Evolutionary conservation across 2,113 vertebrate genomes (phyloP).

Genomic region (Leiothrix lutea): DNA sequence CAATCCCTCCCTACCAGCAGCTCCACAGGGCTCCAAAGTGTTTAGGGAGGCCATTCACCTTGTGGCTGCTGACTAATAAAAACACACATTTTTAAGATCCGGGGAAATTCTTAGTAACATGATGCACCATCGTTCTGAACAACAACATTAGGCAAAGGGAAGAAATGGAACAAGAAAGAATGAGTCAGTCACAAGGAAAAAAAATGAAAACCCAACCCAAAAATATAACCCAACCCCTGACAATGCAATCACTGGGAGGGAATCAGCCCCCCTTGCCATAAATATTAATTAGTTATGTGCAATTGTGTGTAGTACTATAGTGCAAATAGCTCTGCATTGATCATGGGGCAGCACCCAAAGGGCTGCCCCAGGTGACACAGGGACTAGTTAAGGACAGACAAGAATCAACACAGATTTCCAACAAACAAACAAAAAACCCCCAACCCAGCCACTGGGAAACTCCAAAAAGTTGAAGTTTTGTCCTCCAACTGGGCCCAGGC

Average conservation of each 20-base stretch:
- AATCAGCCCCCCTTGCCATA: not conserved
- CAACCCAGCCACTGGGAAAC: not conserved
- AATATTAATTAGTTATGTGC: constrained; percentile 50
- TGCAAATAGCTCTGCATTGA: constrained; percentile 65
- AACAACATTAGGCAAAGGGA: not conserved
- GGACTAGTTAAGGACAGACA: constrained; percentile 42
- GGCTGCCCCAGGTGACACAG: constrained; percentile 25
- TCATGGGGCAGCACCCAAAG: not conserved
- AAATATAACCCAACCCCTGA: constrained; percentile 10
- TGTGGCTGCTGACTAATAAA: not conserved
- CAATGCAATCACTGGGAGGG: constrained; percentile 7
- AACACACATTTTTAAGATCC: not conserved
- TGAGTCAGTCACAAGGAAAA: constrained; percentile 18
- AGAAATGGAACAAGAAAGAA: not conserved
- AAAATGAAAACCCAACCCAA: constrained; percentile 19
- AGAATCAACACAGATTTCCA: not conserved
- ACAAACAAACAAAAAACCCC: not conserved
- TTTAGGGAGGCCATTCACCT: not conserved
- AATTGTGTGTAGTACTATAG: constrained; percentile 55
- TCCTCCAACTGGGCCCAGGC: not conserved
- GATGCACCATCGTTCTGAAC: constrained; percentile 8
- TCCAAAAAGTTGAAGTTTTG: not conserved
- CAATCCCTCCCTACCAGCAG: not conserved
- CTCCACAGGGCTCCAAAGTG: not conserved
- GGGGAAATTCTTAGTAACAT: constrained; percentile 40